These are phyloP conservation scores for Cabera pusaria DNA, from an alignment of 2,888 invertebrate species.

Conservation along the genomic window DNA sequence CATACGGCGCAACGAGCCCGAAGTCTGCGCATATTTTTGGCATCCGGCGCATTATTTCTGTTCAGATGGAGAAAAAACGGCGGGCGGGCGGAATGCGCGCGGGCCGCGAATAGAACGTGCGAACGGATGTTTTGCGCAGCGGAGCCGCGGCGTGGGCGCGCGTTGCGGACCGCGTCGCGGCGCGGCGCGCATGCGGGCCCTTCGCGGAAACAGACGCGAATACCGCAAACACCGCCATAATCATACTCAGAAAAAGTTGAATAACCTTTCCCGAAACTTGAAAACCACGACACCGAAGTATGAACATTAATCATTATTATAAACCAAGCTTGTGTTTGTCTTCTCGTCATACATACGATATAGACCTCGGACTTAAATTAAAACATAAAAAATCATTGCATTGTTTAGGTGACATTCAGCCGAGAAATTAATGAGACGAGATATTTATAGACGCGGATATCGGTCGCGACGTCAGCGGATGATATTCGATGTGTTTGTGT, in stretches of 20 bases:
- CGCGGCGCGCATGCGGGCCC: slow-evolving; percentile 1
- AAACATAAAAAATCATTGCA: not conserved
- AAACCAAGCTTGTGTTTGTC: no score
- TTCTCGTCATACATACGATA: no score
- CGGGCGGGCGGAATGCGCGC: slow-evolving; percentile 64
- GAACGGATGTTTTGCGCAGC: slow-evolving; percentile 67
- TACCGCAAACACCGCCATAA: no score
- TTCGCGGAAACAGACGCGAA: not conserved
- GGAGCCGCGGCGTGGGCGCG: slow-evolving; percentile 55
- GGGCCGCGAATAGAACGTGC: slow-evolving; percentile 66
- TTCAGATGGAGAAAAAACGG: slow-evolving; percentile 64
- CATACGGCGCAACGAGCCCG: slow-evolving; percentile 36
- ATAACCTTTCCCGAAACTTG: no score
- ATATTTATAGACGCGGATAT: slow-evolving; percentile 24
- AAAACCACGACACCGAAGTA: no score
- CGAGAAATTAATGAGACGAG: slow-evolving; percentile 4
- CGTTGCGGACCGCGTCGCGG: not conserved
- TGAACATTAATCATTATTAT: no score
- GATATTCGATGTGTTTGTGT: no score
- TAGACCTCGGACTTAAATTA: not conserved
- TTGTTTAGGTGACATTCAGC: slow-evolving; percentile 4
- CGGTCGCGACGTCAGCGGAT: slow-evolving; percentile 9
- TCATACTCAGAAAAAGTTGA: no score
- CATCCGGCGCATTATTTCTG: slow-evolving; percentile 67
- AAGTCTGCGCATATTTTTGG: slow-evolving; percentile 65